A percentile compares a stretch with the other conserved stretches of the same genome.
Conservation (phyloP, 2,797 vertebrate species). For the Dallia pectoralis region DNA sequence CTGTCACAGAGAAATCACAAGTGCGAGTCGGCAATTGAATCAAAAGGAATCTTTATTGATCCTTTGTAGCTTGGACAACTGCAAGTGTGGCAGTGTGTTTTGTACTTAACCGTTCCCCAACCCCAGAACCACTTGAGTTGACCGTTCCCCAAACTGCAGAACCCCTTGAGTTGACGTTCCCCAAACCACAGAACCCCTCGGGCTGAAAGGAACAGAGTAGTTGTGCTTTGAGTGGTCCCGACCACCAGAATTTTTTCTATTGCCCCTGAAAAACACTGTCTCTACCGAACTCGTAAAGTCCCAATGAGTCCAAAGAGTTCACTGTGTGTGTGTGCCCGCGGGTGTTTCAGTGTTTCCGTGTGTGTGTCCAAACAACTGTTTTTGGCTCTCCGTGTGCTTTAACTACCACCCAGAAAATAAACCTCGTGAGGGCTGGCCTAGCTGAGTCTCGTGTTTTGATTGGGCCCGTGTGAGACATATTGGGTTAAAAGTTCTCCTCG, state of each 20-base stretch:
- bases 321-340: slow-evolving; percentile 28
- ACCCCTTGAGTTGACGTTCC: slow-evolving; percentile 28
- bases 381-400: slow-evolving; percentile 43
- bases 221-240: slow-evolving; percentile 36
- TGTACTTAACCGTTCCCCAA: slow-evolving; percentile 22
- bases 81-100: neutral
- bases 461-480: slow-evolving; percentile 37
- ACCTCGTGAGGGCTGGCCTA: slow-evolving; percentile 46
- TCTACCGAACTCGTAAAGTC: slow-evolving; percentile 23
- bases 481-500: slow-evolving; percentile 57
- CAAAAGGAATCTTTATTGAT: neutral
- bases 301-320: slow-evolving; percentile 49
- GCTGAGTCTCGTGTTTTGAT: slow-evolving; percentile 50
- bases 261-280: slow-evolving; percentile 41
- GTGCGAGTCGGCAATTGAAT: neutral
- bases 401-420: slow-evolving; percentile 53
- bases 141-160: slow-evolving; percentile 32
- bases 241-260: slow-evolving; percentile 53
- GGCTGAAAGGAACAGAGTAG: slow-evolving; percentile 33
- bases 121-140: slow-evolving; percentile 27
- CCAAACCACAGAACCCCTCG: slow-evolving; percentile 32
- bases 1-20: neutral
- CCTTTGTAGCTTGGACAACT: neutral
- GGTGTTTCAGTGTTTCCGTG: neutral
- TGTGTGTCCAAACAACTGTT: slow-evolving; percentile 52